Percentiles rank a stretch among this genome's conserved stretches.
These are phyloP conservation scores for Hestina assimilis DNA, from an alignment of 1,140 invertebrate species.

Conservation along the genomic window DNA sequence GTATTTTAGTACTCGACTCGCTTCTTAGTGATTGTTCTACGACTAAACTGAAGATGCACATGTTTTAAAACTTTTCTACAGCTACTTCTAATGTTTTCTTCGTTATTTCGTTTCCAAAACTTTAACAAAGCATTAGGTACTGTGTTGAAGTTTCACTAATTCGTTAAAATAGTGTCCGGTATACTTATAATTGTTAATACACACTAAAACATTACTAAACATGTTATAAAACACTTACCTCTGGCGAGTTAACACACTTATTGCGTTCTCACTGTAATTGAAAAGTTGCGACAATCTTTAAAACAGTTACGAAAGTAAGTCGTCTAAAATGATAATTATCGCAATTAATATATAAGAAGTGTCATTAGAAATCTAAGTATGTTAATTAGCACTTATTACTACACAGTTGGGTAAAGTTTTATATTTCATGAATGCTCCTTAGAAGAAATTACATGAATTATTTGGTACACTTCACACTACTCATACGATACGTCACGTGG, in stretches of 20 bases:
- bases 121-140: no score
- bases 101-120: no score
- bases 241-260: not conserved
- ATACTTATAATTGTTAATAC: no score
- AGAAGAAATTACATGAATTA: no score
- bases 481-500: slow-evolving; percentile 23
- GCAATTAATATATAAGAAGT: no score
- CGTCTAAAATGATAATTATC: no score
- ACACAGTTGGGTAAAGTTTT: not conserved
- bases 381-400: not conserved
- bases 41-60: not conserved
- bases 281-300: not conserved
- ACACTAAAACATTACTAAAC: no score
- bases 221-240: not conserved
- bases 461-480: slow-evolving; percentile 8
- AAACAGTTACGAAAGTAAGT: not conserved
- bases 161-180: no score
- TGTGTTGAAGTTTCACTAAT: no score
- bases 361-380: no score
- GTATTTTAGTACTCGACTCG: not conserved
- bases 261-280: not conserved
- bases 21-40: not conserved
- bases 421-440: not conserved
- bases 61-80: not conserved
- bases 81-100: no score